Evolutionary conservation across 2,888 invertebrate species (phyloP).

Genomic region (Siphlonurus alternatus): DNA sequence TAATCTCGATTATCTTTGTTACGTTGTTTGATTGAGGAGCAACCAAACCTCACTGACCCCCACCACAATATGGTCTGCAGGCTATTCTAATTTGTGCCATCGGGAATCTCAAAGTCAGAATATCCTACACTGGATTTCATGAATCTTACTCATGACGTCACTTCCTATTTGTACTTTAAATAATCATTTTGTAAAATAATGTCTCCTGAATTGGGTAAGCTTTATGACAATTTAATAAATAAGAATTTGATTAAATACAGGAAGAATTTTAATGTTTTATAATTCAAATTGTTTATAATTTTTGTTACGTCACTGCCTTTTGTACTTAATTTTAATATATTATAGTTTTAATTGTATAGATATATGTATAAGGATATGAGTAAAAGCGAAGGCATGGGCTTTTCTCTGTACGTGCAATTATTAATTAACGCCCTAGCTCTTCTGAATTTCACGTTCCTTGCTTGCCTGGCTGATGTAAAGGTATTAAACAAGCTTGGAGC

Average conservation of each 20-base stretch:
- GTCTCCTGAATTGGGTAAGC: too few relatives aligned
- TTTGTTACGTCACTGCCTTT: background rate
- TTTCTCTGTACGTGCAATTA: background rate
- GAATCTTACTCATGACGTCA: too few relatives aligned
- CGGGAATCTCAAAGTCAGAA: background rate
- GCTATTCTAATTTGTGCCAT: background rate
- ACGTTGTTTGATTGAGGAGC: background rate
- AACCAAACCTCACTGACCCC: background rate
- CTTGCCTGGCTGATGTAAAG: background rate
- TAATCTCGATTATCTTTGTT: background rate
- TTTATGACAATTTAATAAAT: too few relatives aligned
- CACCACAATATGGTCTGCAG: background rate
- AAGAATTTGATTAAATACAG: too few relatives aligned
- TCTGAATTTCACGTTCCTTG: background rate
- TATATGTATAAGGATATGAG: background rate
- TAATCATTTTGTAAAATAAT: too few relatives aligned
- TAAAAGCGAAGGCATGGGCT: background rate
- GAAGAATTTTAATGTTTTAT: too few relatives aligned
- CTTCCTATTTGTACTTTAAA: too few relatives aligned
- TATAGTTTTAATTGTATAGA: background rate
- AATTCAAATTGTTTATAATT: background rate
- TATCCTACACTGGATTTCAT: too few relatives aligned
- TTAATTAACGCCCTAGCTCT: background rate
- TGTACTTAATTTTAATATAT: background rate
- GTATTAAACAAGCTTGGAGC: background rate